phyloP scores from a whole-genome alignment of 2,888 invertebrate species.

The Esperia sulphurella region DNA sequence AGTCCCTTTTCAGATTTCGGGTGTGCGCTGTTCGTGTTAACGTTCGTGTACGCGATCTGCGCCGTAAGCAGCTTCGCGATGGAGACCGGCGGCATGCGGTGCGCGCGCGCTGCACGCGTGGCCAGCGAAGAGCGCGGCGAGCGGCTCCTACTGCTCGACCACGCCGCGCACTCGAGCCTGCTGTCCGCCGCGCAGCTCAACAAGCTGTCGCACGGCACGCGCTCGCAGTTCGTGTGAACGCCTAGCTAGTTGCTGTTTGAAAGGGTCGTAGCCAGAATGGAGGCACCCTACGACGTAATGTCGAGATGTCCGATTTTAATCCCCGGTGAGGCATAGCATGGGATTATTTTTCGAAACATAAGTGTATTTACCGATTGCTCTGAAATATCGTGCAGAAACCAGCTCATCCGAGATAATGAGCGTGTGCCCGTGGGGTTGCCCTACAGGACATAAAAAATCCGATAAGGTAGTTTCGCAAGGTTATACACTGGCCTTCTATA shows the following conservation, averaged over 20 bases:
- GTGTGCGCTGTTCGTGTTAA: constrained; percentile 56
- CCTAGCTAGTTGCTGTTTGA: background rate
- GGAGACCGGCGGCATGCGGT: constrained; percentile 50
- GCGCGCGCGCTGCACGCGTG: constrained; percentile 34
- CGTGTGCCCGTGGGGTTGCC: too few relatives aligned
- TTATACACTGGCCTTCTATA: too few relatives aligned
- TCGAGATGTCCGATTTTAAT: too few relatives aligned
- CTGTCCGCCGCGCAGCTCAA: constrained; percentile 67
- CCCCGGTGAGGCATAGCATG: too few relatives aligned
- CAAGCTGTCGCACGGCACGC: constrained; percentile 59
- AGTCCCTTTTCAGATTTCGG: constrained; percentile 55
- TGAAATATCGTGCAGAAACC: too few relatives aligned
- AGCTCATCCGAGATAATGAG: too few relatives aligned
- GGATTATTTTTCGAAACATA: too few relatives aligned
- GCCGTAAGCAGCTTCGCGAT: constrained; percentile 67
- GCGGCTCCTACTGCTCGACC: constrained; percentile 59
- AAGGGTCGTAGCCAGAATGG: too few relatives aligned
- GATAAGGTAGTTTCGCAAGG: too few relatives aligned
- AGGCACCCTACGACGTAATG: too few relatives aligned
- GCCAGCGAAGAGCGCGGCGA: constrained; percentile 60
- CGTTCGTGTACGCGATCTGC: constrained; percentile 68
- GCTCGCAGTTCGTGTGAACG: constrained; percentile 62
- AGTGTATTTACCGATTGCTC: too few relatives aligned
- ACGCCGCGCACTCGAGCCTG: constrained; percentile 66
- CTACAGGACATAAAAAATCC: too few relatives aligned